These are phyloP conservation scores for Drosophila willistoni DNA, from an alignment of 1,140 invertebrate species.

Conservation along the genomic window DNA sequence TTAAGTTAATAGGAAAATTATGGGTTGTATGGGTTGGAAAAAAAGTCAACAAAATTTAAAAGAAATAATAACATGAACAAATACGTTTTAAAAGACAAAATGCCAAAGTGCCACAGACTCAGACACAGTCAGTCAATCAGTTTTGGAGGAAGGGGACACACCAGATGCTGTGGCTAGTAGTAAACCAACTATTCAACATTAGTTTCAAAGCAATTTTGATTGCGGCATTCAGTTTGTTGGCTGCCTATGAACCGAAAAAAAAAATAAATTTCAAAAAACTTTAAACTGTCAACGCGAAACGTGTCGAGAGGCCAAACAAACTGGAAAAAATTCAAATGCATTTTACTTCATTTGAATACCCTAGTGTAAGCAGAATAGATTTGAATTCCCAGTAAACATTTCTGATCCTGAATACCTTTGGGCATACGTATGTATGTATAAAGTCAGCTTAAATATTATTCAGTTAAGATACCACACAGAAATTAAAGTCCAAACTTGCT, in stretches of 20 bases:
- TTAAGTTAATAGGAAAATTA: slow-evolving; percentile 1
- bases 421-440: too few species aligned
- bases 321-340: slow-evolving; percentile 38
- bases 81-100: slow-evolving; percentile 54
- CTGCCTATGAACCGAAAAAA: slow-evolving; percentile 53
- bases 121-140: slow-evolving; percentile 13
- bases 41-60: slow-evolving; percentile 40
- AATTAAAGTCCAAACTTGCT: too few species aligned
- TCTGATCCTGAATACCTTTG: too few species aligned
- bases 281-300: slow-evolving; percentile 66
- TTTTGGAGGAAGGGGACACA: not conserved
- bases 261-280: slow-evolving; percentile 22
- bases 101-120: slow-evolving; percentile 44
- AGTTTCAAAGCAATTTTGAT: slow-evolving; percentile 39
- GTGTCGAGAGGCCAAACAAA: slow-evolving; percentile 47
- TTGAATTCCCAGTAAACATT: too few species aligned
- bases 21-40: slow-evolving; percentile 42
- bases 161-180: not conserved
- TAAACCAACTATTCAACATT: slow-evolving; percentile 25
- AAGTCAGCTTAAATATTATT: too few species aligned
- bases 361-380: slow-evolving; percentile 11
- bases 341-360: slow-evolving; percentile 11
- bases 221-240: slow-evolving; percentile 62
- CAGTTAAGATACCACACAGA: too few species aligned
- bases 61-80: slow-evolving; percentile 35